A percentile compares a stretch with the other conserved stretches of the same genome.
phyloP scores from a whole-genome alignment of 2,797 vertebrate genomes.

The Neopelma chrysocephalum region DNA sequence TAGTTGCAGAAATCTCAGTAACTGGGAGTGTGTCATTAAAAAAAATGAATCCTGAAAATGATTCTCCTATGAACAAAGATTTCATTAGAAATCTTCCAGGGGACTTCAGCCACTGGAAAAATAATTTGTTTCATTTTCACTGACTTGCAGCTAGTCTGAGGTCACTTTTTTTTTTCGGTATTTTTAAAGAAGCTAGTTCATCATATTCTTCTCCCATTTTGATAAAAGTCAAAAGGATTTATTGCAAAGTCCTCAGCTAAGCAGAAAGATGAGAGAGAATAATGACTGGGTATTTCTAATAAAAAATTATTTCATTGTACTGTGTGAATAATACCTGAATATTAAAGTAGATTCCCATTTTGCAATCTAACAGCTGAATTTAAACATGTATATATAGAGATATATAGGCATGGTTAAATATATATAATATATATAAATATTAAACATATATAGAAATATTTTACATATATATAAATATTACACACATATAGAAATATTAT shows the following conservation, averaged over 20 bases:
- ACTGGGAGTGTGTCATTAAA: neutral
- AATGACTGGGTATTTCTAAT: neutral
- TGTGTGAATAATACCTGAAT: neutral
- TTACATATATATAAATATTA: neutral
- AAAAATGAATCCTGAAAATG: neutral
- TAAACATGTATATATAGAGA: neutral
- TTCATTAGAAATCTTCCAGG: neutral
- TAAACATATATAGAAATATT: neutral
- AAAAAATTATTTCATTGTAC: neutral
- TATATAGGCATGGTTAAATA: neutral
- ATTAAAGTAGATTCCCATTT: neutral
- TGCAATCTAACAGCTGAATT: neutral
- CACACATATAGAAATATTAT: neutral
- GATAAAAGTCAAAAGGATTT: constrained; percentile 4
- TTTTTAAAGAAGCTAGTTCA: constrained; percentile 2
- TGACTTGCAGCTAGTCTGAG: neutral
- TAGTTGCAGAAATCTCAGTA: neutral
- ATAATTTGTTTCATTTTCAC: neutral
- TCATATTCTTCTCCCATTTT: neutral
- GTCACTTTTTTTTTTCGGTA: neutral
- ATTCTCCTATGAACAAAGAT: neutral
- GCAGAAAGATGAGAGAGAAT: neutral
- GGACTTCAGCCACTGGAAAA: neutral
- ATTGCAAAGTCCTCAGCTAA: neutral
- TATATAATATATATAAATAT: neutral